Percentiles rank a stretch among this genome's conserved stretches.
Evolutionary conservation across 2,797 vertebrate species (phyloP).

Genomic region (Lophotriccus pileatus): DNA sequence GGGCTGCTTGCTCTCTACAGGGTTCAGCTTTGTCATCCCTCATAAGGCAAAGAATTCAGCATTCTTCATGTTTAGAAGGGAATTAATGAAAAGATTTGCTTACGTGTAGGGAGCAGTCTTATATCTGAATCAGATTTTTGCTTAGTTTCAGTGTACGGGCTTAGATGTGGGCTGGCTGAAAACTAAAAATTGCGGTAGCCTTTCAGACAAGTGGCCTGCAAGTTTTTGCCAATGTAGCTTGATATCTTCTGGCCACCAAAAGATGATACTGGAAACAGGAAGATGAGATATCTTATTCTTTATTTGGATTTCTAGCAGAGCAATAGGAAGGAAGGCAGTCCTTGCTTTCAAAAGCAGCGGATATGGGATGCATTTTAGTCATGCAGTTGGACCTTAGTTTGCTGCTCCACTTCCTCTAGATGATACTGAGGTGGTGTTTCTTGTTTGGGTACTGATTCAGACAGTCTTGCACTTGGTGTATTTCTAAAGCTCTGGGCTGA

Average conservation of each 20-base stretch:
- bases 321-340: neutral
- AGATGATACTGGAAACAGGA: neutral
- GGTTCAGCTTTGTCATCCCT: neutral
- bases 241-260: neutral
- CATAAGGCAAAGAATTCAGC: neutral
- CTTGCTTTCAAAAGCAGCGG: neutral
- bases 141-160: neutral
- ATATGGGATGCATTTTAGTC: rapidly evolving
- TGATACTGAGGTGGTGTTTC: neutral
- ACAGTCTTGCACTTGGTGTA: neutral
- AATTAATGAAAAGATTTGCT: neutral
- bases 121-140: neutral
- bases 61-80: neutral
- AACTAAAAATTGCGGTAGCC: neutral
- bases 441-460: neutral
- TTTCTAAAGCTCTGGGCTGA: neutral
- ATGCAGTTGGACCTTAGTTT: neutral
- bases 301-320: neutral
- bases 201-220: neutral
- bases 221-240: neutral
- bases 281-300: neutral
- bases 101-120: neutral
- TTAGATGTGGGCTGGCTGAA: neutral
- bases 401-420: neutral
- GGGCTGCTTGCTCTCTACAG: neutral